Evolutionary conservation across 2,113 vertebrate species (phyloP), one percentile per base, ranked within the genome.

Genomic region (Phaethon lepturus): DNA sequence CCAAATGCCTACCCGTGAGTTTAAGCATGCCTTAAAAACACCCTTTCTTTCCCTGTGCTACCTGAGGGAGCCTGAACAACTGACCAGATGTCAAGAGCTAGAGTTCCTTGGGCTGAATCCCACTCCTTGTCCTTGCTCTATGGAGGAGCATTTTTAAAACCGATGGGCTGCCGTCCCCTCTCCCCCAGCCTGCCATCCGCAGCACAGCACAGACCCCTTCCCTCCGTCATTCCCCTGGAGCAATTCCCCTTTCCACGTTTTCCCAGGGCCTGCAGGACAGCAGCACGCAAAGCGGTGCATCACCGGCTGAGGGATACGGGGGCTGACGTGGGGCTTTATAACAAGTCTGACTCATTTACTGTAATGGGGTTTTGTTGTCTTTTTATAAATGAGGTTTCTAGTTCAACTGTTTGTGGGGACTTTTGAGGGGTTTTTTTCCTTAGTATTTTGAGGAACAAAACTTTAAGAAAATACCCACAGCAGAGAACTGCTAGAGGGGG

Each of bases 391-490:
- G 10, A 93, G 74, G 84, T 79, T 95, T 95, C 53, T 40, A 89
- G 49, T 69, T 78, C 71, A 93, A 83, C 88, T 60, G 45, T 22
- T 40, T 7, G 7, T 7, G 25, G 97, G 96, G 95, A 96, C 55
- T 95, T 96, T 86, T 91, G 84, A 69, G 79, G 29, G 5, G 1
- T 10, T 13, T 2, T 11, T 64, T 66, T 42, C 85, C 60, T 93
- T 45, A 45, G 11, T 67, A 69, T 82, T 97, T 97, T 96, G 94
- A 97, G 97, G 95, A 95, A 96, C 77, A 75, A 93, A 96, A 95
- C 80, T 76, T 82, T 11, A 69, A 80, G 80, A 94, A 96, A 97
- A 95, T 69, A 95, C 95, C 95, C 89, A 87, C 56, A 87, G 77
- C 38, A 67, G 45, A 69, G 62, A 96, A 91, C 38, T 56, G 82